Evolutionary conservation across 2,797 vertebrate genomes (phyloP).

Genomic region (Catharus ustulatus): DNA sequence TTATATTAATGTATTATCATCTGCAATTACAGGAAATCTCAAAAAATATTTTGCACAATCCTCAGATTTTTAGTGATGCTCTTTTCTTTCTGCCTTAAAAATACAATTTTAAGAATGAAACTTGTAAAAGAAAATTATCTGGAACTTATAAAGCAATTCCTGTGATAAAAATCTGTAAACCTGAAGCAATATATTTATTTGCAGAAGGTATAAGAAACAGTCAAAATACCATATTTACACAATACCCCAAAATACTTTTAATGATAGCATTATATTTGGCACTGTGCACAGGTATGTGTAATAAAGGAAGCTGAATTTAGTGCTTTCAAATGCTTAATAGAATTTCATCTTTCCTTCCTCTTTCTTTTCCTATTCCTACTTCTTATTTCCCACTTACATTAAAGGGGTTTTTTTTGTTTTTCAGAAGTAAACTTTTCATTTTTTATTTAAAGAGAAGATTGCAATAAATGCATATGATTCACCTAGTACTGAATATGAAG

Average conservation of each 20-base stretch:
- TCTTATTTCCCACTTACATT: not conserved
- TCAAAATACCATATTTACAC: not conserved
- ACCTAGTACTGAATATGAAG: not conserved
- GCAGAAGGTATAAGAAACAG: not conserved
- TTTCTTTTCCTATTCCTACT: not conserved
- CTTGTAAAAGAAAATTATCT: not conserved
- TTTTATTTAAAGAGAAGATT: not conserved
- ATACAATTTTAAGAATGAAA: not conserved
- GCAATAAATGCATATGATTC: not conserved
- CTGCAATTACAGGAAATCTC: not conserved
- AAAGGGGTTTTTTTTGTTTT: not conserved
- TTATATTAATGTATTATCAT: not conserved
- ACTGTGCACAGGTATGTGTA: not conserved
- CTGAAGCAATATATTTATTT: not conserved
- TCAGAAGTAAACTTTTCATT: not conserved
- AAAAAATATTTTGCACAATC: not conserved
- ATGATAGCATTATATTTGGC: not conserved
- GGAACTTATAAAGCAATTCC: not conserved
- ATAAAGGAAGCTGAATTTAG: not conserved
- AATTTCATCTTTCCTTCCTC: not conserved
- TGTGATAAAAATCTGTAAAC: not conserved
- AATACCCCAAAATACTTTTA: not conserved
- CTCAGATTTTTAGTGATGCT: not conserved
- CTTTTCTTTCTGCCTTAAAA: not conserved
- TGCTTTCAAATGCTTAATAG: accelerated